phyloP scores from a whole-genome alignment of 2,797 vertebrate genomes.

The Acanthurus leucopareius region DNA sequence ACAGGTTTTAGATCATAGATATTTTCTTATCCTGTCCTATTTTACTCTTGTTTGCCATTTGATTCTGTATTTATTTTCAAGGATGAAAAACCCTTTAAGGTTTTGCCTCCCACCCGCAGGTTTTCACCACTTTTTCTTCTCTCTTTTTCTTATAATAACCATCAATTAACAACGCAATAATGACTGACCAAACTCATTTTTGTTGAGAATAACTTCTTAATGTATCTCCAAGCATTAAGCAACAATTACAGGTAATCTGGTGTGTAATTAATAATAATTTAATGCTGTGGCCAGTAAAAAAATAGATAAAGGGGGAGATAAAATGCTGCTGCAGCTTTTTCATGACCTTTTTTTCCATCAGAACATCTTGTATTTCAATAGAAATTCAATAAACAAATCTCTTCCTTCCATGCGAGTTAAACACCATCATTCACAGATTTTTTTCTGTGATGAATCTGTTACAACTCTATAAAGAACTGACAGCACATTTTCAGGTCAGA shows the following conservation, averaged over 20 bases:
- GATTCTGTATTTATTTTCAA: conserved; percentile 1
- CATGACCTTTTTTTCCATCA: too few species aligned
- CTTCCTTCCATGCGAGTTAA: background rate
- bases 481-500: background rate
- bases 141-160: background rate
- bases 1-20: background rate
- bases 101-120: background rate
- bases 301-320: too few species aligned
- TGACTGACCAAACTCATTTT: background rate
- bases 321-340: too few species aligned
- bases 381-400: background rate
- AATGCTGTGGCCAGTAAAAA: too few species aligned
- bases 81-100: background rate
- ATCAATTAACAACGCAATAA: background rate
- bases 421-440: background rate
- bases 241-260: background rate
- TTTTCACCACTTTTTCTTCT: background rate
- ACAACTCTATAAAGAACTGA: background rate
- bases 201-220: background rate
- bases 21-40: background rate
- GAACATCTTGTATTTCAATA: too few species aligned
- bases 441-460: background rate
- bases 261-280: too few species aligned
- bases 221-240: background rate
- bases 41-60: conserved; percentile 1